Conservation (phyloP, 2,797 vertebrate species). For the Malacoctenus gilli region DNA sequence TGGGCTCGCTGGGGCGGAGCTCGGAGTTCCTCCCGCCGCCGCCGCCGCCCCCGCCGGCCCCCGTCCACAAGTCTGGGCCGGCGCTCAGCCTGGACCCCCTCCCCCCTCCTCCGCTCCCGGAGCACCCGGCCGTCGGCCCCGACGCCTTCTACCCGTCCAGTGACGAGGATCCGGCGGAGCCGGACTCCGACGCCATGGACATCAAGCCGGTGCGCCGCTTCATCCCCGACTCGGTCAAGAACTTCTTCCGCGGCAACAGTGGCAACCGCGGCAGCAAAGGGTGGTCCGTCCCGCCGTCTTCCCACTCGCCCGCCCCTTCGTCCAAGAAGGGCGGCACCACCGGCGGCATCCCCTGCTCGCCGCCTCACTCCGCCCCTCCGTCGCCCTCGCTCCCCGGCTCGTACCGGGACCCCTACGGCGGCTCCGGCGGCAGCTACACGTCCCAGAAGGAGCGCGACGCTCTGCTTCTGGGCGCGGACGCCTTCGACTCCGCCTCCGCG, state of each 20-base stretch:
- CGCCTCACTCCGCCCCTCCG: slow-evolving; percentile 79
- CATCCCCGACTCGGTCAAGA: slow-evolving; percentile 91
- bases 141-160: slow-evolving; percentile 70
- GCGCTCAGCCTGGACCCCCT: slow-evolving; percentile 80
- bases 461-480: slow-evolving; percentile 78
- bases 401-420: slow-evolving; percentile 76
- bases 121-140: slow-evolving; percentile 81
- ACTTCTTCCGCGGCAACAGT: slow-evolving; percentile 85
- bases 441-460: slow-evolving; percentile 79
- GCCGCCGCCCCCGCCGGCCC: slow-evolving; percentile 31
- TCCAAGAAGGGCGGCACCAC: slow-evolving; percentile 57
- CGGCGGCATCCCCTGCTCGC: slow-evolving; percentile 83
- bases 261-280: slow-evolving; percentile 58
- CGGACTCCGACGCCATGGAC: slow-evolving; percentile 75
- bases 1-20: slow-evolving; percentile 57
- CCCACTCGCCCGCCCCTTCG: slow-evolving; percentile 38
- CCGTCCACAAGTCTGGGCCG: slow-evolving; percentile 50
- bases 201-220: slow-evolving; percentile 90
- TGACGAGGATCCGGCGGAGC: slow-evolving; percentile 53
- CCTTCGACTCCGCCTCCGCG: slow-evolving; percentile 74
- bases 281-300: slow-evolving; percentile 54
- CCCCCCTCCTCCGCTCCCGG: slow-evolving; percentile 88
- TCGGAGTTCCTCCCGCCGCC: slow-evolving; percentile 44
- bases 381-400: slow-evolving; percentile 81
- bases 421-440: slow-evolving; percentile 77